These are phyloP conservation scores for Sporophila hypoxantha DNA, from an alignment of 2,113 vertebrate species.

Conservation along the genomic window DNA sequence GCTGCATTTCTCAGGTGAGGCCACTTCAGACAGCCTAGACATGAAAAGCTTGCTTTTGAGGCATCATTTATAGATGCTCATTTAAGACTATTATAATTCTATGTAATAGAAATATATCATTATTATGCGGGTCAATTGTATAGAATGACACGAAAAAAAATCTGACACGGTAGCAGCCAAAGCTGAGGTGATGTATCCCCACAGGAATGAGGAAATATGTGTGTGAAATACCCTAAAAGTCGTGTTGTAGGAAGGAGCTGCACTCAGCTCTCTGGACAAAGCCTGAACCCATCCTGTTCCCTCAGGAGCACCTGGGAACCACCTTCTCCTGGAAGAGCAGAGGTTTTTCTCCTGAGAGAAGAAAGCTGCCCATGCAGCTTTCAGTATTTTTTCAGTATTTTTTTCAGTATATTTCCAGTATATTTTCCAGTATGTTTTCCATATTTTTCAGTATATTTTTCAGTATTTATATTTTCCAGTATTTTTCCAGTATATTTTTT, in stretches of 20 bases:
- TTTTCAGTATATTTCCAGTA: neutral
- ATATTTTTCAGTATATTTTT: too few species aligned
- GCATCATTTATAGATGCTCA: too few species aligned
- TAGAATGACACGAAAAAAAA: rapidly evolving
- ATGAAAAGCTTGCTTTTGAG: neutral
- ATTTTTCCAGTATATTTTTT: too few species aligned
- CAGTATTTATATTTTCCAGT: too few species aligned
- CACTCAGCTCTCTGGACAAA: neutral
- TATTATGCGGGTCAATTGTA: neutral
- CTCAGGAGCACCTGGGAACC: neutral
- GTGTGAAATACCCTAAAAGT: neutral
- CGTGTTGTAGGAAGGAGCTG: rapidly evolving
- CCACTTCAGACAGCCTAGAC: neutral
- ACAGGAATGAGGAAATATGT: rapidly evolving
- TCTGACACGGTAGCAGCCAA: neutral
- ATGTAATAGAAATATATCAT: neutral
- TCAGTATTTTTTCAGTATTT: neutral
- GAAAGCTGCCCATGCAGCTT: neutral
- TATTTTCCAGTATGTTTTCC: too few species aligned
- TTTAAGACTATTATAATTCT: neutral
- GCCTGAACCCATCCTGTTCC: neutral
- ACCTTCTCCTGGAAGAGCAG: neutral
- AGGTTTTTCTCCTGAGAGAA: neutral
- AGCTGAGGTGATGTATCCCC: rapidly evolving
- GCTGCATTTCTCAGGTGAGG: rapidly evolving